Conservation (phyloP, 2,888 invertebrate species). For the Embidobia sp. region DNA sequence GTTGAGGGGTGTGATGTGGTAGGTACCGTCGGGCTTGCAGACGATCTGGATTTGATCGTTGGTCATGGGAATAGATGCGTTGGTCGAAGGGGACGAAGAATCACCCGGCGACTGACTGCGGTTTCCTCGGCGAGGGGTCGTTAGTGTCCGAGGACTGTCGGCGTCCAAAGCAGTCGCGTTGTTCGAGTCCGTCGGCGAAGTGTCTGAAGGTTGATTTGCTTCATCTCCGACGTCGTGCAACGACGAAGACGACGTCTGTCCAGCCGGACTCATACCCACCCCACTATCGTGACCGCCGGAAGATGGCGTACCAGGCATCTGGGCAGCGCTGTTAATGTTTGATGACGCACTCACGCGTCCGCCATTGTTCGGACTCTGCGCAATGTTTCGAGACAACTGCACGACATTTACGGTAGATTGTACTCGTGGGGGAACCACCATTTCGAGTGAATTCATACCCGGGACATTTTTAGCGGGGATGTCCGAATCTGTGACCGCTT, state of each 20-base stretch:
- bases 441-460: slow-evolving; percentile 84
- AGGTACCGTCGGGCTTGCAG: slow-evolving; percentile 78
- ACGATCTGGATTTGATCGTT: slow-evolving; percentile 77
- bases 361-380: slow-evolving; percentile 78
- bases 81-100: slow-evolving; percentile 74
- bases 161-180: slow-evolving; percentile 73
- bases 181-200: slow-evolving; percentile 73
- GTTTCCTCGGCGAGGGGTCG: slow-evolving; percentile 47
- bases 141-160: slow-evolving; percentile 69
- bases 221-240: slow-evolving; percentile 79
- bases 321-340: slow-evolving; percentile 74
- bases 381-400: slow-evolving; percentile 82
- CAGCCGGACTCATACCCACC: slow-evolving; percentile 80
- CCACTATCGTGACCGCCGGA: slow-evolving; percentile 80
- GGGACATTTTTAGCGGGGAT: slow-evolving; percentile 83
- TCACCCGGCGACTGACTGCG: slow-evolving; percentile 76
- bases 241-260: slow-evolving; percentile 78
- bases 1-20: slow-evolving; percentile 76
- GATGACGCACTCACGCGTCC: slow-evolving; percentile 68
- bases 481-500: slow-evolving; percentile 77
- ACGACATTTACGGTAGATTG: slow-evolving; percentile 84
- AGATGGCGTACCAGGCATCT: slow-evolving; percentile 78
- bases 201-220: slow-evolving; percentile 77
- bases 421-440: slow-evolving; percentile 83
- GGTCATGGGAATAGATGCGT: slow-evolving; percentile 70